phyloP scores from a whole-genome alignment of 2,797 vertebrate genomes.

The Pampus argenteus region DNA sequence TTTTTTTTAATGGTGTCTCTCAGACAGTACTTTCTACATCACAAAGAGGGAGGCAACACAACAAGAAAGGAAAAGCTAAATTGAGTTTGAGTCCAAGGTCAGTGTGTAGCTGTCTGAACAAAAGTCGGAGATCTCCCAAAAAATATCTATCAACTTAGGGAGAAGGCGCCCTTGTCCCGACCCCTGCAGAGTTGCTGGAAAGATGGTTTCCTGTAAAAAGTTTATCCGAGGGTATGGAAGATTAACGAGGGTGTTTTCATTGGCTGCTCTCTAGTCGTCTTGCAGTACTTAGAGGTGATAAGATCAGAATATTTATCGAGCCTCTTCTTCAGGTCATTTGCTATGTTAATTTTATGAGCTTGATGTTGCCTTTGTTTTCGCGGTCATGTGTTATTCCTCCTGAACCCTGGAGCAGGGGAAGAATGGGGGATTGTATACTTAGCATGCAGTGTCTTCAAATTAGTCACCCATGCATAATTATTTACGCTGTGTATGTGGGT shows the following conservation, averaged over 20 bases:
- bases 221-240: conserved; percentile 89
- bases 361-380: conserved; percentile 94
- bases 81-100: conserved; percentile 84
- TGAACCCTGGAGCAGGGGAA: conserved; percentile 89
- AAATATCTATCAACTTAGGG: conserved; percentile 82
- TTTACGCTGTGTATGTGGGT: conserved; percentile 88
- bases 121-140: conserved; percentile 80
- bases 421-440: conserved; percentile 93
- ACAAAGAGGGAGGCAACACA: conserved; percentile 66
- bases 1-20: conserved; percentile 63
- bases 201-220: conserved; percentile 92
- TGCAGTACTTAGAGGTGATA: conserved; percentile 88
- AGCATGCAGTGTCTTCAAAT: conserved; percentile 93
- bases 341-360: conserved; percentile 98
- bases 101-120: conserved; percentile 80
- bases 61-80: conserved; percentile 77
- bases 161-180: conserved; percentile 91
- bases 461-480: conserved; percentile 95
- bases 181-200: conserved; percentile 89
- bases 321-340: conserved; percentile 94
- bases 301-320: conserved; percentile 94
- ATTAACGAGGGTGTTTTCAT: conserved; percentile 93
- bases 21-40: conserved; percentile 67
- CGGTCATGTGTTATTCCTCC: conserved; percentile 91
- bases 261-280: conserved; percentile 88